phyloP scores from a whole-genome alignment of 2,888 invertebrate species.

The Machimus atricapillus region DNA sequence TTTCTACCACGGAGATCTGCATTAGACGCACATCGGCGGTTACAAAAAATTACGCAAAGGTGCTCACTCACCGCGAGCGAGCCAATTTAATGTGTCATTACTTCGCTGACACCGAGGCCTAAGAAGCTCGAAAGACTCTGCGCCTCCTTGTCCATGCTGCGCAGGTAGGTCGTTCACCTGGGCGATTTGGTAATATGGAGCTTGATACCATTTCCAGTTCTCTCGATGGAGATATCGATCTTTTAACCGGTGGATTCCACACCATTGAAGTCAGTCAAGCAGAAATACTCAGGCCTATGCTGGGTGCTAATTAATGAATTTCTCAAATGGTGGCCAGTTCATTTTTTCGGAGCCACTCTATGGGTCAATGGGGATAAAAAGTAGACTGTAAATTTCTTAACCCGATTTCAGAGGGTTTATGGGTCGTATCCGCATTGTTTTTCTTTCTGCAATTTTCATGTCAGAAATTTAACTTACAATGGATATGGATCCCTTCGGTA shows the following conservation, averaged over 20 bases:
- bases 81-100: slow-evolving; percentile 28
- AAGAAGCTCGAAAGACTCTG: background rate
- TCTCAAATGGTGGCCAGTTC: background rate
- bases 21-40: slow-evolving; percentile 21
- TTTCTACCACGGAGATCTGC: slow-evolving; percentile 7
- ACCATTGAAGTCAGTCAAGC: background rate
- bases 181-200: slow-evolving; percentile 7
- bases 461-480: background rate
- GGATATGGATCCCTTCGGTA: background rate
- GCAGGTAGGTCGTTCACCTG: background rate
- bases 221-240: background rate
- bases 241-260: background rate
- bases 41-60: slow-evolving; percentile 24
- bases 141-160: background rate
- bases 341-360: background rate
- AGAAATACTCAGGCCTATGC: background rate
- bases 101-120: background rate
- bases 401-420: background rate
- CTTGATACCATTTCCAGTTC: background rate
- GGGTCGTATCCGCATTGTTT: background rate
- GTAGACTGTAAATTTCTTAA: slow-evolving; percentile 27
- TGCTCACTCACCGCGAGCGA: slow-evolving; percentile 22
- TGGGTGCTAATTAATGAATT: slow-evolving; percentile 14
- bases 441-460: background rate
- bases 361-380: slow-evolving; percentile 2